Conservation (phyloP, 30 jellyfish, hydroid and myxozoan genomes). For the Aurelia coerulea region DNA sequence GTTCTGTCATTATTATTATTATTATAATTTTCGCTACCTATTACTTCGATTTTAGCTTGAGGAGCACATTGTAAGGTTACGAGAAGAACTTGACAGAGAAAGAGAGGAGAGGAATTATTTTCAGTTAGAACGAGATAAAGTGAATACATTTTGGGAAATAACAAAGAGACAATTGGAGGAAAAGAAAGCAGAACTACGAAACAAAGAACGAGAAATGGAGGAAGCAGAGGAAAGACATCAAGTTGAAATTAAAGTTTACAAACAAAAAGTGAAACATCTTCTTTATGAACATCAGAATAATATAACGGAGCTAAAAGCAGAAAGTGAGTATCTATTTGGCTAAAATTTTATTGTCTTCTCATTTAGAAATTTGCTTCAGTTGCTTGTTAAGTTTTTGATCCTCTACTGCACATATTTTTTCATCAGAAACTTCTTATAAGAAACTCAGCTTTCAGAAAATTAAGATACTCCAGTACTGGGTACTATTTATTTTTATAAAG, state of each 20-base stretch:
- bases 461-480: no score
- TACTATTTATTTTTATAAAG: no score
- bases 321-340: conserved; percentile 50
- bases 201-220: conserved; percentile 96
- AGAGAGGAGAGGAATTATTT: conserved; percentile 95
- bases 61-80: conserved; percentile 87
- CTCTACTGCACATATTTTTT: no score
- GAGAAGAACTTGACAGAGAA: conserved; percentile 98
- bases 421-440: no score
- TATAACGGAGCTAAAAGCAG: conserved; percentile 92
- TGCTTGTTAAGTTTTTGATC: no score
- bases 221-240: conserved; percentile 98
- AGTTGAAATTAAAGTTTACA: conserved; percentile 96
- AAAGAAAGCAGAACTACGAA: conserved; percentile 85
- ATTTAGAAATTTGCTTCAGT: no score
- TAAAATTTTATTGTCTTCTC: no score
- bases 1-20: background rate
- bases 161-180: conserved; percentile 94
- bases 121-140: conserved; percentile 96
- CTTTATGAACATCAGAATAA: conserved; percentile 96
- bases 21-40: background rate
- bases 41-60: conserved; percentile 61
- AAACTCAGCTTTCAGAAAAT: no score
- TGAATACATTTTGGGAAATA: conserved; percentile 97
- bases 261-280: conserved; percentile 95